Conservation (phyloP, 2,888 invertebrate genomes). For the Eledone cirrhosa region DNA sequence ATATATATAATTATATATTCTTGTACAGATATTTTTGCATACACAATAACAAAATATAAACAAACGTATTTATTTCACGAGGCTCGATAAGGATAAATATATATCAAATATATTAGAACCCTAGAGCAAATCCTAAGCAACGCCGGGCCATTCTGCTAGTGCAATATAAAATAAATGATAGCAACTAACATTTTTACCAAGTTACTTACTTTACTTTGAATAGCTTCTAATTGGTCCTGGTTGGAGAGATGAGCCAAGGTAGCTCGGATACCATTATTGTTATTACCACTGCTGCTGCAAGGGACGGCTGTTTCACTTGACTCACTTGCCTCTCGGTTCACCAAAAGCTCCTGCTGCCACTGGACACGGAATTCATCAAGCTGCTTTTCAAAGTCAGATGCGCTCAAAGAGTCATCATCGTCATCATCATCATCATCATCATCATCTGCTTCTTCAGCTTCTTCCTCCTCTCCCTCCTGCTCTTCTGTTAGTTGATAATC, state of each 20-base stretch:
- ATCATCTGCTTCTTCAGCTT: conserved; percentile 30
- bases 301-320: conserved; percentile 8
- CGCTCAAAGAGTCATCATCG: conserved; percentile 33
- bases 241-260: neutral
- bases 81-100: too few species aligned
- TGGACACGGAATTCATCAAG: conserved; percentile 58
- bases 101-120: too few species aligned
- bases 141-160: too few species aligned
- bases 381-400: conserved; percentile 41
- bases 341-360: conserved; percentile 55
- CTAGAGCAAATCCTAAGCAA: too few species aligned
- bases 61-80: too few species aligned
- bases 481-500: neutral
- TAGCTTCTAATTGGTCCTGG: neutral
- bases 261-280: neutral
- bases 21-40: too few species aligned
- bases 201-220: conserved; percentile 11
- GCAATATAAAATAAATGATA: too few species aligned
- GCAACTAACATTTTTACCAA: too few species aligned
- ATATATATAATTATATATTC: too few species aligned
- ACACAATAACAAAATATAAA: too few species aligned
- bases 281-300: neutral
- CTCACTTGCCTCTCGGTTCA: neutral
- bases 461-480: conserved; percentile 12
- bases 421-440: conserved; percentile 31